Evolutionary conservation across 2,888 invertebrate genomes (phyloP), one percentile per base, ranked within the genome.

Genomic region (Epirrhoe alternata): DNA sequence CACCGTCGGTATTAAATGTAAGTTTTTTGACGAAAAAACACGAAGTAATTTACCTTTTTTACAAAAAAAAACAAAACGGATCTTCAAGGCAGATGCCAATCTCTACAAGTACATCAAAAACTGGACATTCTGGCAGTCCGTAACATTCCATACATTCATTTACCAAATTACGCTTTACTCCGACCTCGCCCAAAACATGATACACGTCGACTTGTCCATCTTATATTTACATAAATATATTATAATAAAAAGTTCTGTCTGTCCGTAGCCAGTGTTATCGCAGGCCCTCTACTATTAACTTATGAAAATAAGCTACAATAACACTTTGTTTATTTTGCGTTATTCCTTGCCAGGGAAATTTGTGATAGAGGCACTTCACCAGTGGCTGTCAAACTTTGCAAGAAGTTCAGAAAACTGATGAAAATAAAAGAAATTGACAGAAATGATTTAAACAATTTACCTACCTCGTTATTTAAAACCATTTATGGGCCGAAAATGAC

Each of bases 231-330:
- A 82, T 82, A 81, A 82, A 84, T 74, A 71, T 73, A 70, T 69
- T 71, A 74, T 78, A 83, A 84, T 77, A 80, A 78, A 78, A 74
- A 76, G 78, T 81, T 74, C 74, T 77, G 78, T 72, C 72, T 66
- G 73, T 68, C 74, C 61, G 72, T 63, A 70, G 70, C 67, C 67
- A 66, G 65, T 73, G 74, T 74, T 73, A 73, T 73, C 71, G 71
- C 69, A 68, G 73, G 72, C 70, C 74, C 78, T 80, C 78, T 78
- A 84, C 92, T 92, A 91, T 92, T 92, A 92, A 92, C 90, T 91
- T 92, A 92, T 91, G 90, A 92, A 92, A 92, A 92, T 92, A 92
- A 91, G 90, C 87, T 90, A 87, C 90, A 91, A 91, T 92, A 92
- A 92, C 90, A 91, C 86, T 86, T 88, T 92, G 90, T 92, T 92